Evolutionary conservation across 2,113 vertebrate genomes (phyloP), one percentile per base, ranked within the genome.

Genomic region (Pitta sordida): DNA sequence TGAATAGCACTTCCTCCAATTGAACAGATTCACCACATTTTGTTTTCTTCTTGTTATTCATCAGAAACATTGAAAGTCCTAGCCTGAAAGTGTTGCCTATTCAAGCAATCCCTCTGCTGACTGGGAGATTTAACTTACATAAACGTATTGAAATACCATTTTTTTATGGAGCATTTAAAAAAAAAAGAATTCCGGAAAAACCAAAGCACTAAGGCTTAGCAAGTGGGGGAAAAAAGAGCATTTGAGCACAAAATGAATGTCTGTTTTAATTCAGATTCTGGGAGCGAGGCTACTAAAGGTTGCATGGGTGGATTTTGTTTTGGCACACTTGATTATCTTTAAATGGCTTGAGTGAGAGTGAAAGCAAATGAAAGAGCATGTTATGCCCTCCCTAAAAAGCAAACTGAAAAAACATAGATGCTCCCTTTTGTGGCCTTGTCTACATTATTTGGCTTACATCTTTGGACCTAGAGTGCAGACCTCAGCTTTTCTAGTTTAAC

Each of bases 11-110:
- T 39, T 86, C 76, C 55, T 80, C 62, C 87, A 81, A 91, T 32
- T 79, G 89, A 46, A 60, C 52, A 92, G 74, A 81, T 89, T 69
- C 63, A 88, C 71, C 91, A 90, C 63, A 59, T 94, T 96, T 89
- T 92, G 51, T 73, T 93, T 94, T 79, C 49, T 89, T 78, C 77
- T 62, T 89, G 22, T 65, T 93, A 65, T 53, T 95, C 49, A 68
- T 49, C 44, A 84, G 41, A 91, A 95, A 87, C 44, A 79, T 7
- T 32, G 26, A 84, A 90, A 85, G 90, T n/a, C 78, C 52, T 76
- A 92, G 91, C 41, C 70, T 18, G 1, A 60, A 87, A 84, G 46
- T 29, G 69, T 41, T 93, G 70, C 91, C 90, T 94, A 87, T 87
- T 91, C 73, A 85, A 83, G 86, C 65, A 80, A 75, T 53, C 39